Conservation (phyloP, 2,888 invertebrate species). For the Linyphia triangularis region DNA sequence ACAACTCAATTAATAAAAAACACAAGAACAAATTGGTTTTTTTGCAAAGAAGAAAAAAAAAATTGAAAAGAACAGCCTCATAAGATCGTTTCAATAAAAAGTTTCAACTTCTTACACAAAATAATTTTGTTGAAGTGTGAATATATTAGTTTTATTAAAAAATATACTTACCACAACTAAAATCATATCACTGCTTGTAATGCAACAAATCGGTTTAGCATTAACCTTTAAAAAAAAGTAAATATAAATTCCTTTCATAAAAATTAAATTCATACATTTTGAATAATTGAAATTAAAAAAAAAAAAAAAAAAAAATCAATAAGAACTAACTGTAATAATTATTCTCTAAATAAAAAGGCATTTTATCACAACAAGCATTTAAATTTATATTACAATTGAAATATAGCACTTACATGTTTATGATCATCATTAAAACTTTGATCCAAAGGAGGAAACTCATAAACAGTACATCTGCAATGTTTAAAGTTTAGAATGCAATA, state of each 20-base stretch:
- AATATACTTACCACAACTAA: slow-evolving; percentile 54
- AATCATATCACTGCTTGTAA: slow-evolving; percentile 53
- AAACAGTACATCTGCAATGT: slow-evolving; percentile 58
- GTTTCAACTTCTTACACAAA: too few relatives aligned
- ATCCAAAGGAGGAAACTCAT: slow-evolving; percentile 39
- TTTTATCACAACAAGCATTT: not conserved
- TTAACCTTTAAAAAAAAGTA: slow-evolving; percentile 27
- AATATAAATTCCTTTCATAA: not conserved
- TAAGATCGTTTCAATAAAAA: too few relatives aligned
- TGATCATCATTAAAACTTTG: slow-evolving; percentile 37
- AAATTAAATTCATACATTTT: not conserved
- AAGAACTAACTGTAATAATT: not conserved
- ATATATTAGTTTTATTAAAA: not conserved
- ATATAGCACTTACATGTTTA: slow-evolving; percentile 50
- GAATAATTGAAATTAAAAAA: not conserved
- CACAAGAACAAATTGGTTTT: too few relatives aligned
- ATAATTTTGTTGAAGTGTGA: too few relatives aligned
- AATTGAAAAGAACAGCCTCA: too few relatives aligned
- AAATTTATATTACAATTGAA: not conserved
- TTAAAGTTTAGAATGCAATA: not conserved
- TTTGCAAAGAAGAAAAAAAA: too few relatives aligned
- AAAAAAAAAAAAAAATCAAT: not conserved
- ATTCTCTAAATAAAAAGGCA: not conserved
- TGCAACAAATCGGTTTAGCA: slow-evolving; percentile 59
- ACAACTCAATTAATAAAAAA: too few relatives aligned